Conservation (phyloP, 2,113 vertebrate genomes). For the Nerophis ophidion region DNA sequence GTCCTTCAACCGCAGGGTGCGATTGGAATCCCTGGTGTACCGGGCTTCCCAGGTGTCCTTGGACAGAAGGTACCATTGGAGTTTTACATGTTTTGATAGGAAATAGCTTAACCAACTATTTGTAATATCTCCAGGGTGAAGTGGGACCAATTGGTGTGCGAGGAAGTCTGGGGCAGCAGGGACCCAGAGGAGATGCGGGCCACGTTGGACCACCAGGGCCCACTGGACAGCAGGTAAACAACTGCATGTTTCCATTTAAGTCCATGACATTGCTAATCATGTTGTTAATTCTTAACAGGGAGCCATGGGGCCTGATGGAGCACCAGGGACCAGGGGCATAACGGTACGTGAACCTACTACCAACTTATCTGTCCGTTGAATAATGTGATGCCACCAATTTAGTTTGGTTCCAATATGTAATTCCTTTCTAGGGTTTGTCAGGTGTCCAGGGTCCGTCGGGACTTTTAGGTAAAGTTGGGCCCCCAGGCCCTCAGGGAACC, state of each 20-base stretch:
- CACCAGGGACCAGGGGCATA: constrained; percentile 44
- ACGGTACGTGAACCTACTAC: constrained; percentile 31
- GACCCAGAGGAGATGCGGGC: constrained; percentile 84
- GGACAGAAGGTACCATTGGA: constrained; percentile 84
- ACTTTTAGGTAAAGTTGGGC: constrained; percentile 77
- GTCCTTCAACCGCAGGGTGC: constrained; percentile 75
- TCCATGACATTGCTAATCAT: not conserved
- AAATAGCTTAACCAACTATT: not conserved
- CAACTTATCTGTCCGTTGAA: not conserved
- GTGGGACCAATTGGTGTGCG: constrained; percentile 88
- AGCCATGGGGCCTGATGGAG: constrained; percentile 41
- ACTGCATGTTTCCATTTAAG: not conserved
- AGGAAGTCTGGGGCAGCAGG: constrained; percentile 87
- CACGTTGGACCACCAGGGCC: constrained; percentile 76
- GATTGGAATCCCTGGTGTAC: constrained; percentile 81
- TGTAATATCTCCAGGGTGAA: constrained; percentile 75
- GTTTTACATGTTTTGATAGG: not conserved
- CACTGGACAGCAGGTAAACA: constrained; percentile 76
- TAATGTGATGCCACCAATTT: not conserved
- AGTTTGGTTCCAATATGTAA: not conserved
- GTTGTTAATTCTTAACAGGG: constrained; percentile 39
- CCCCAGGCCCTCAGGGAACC: constrained; percentile 87
- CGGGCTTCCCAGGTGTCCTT: constrained; percentile 88
- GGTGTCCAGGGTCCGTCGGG: constrained; percentile 83
- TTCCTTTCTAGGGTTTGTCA: constrained; percentile 72